These are phyloP conservation scores for Rhinolophus sinicus DNA, from an alignment of 2,113 vertebrate genomes.

Conservation along the genomic window DNA sequence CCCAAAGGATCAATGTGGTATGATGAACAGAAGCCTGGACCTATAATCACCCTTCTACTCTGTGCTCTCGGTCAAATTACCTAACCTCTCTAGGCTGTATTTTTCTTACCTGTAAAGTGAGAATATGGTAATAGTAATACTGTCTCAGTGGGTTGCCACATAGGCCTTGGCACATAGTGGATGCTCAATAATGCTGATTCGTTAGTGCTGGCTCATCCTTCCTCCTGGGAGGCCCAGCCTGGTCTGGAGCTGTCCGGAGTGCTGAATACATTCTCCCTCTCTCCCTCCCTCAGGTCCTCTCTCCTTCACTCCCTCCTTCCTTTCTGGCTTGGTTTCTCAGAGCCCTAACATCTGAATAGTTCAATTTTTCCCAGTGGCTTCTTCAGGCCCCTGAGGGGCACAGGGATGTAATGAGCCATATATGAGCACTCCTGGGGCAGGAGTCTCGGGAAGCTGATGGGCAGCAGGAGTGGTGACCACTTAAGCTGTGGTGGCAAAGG, in stretches of 20 bases:
- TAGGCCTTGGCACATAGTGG: neutral
- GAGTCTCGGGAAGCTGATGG: neutral
- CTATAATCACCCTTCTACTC: neutral
- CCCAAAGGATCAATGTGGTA: neutral
- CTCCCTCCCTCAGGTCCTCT: neutral
- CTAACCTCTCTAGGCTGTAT: neutral
- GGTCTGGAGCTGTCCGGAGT: constrained; percentile 67
- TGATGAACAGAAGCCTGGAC: neutral
- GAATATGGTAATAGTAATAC: too few relatives aligned
- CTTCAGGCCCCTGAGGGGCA: neutral
- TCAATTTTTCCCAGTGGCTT: constrained; percentile 68
- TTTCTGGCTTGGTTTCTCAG: neutral
- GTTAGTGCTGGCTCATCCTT: neutral
- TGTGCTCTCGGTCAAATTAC: neutral
- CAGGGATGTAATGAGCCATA: neutral
- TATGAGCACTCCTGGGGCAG: neutral
- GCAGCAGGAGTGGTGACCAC: neutral
- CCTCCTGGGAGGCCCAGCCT: neutral
- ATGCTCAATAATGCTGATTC: neutral
- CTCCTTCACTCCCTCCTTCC: neutral
- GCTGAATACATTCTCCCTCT: constrained; percentile 57
- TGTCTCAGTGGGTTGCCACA: neutral
- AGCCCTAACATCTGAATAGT: constrained; percentile 47
- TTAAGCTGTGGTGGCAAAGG: neutral
- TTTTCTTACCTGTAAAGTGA: neutral